Evolutionary conservation across 2,797 vertebrate species (phyloP).

Genomic region (Sebastiscus tertius): DNA sequence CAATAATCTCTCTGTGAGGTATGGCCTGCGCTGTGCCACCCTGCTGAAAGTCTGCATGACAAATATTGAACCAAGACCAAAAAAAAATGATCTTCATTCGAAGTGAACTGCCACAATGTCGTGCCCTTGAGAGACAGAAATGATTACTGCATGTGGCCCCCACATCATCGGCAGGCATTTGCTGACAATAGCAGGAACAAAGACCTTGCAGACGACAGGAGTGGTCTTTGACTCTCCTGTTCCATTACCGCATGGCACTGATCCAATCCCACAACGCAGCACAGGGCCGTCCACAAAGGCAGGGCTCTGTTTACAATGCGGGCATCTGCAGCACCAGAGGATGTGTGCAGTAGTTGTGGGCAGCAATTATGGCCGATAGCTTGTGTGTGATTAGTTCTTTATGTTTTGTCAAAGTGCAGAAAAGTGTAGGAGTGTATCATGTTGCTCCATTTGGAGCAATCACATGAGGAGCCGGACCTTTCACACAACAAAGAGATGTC

Average conservation of each 20-base stretch:
- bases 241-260: slow-evolving; percentile 71
- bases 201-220: slow-evolving; percentile 61
- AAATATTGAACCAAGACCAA: neutral
- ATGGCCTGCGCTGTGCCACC: neutral
- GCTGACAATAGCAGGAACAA: slow-evolving; percentile 76
- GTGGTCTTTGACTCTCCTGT: slow-evolving; percentile 63
- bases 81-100: slow-evolving; percentile 30
- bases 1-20: neutral
- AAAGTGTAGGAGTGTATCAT: slow-evolving; percentile 49
- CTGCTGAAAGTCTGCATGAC: slow-evolving; percentile 8
- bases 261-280: slow-evolving; percentile 61
- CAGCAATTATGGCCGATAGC: slow-evolving; percentile 41
- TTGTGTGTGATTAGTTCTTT: slow-evolving; percentile 50
- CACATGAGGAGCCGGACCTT: slow-evolving; percentile 15
- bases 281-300: slow-evolving; percentile 26
- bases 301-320: slow-evolving; percentile 51
- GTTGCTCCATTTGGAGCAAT: slow-evolving; percentile 45
- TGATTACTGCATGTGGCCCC: slow-evolving; percentile 42
- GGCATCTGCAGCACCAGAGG: slow-evolving; percentile 26
- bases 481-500: slow-evolving; percentile 58
- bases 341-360: slow-evolving; percentile 58
- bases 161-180: slow-evolving; percentile 40
- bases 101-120: slow-evolving; percentile 42
- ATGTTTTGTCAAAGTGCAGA: slow-evolving; percentile 56
- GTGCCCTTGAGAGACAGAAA: slow-evolving; percentile 57